Conservation (phyloP, 2,113 vertebrate species). For the Chionis minor region DNA sequence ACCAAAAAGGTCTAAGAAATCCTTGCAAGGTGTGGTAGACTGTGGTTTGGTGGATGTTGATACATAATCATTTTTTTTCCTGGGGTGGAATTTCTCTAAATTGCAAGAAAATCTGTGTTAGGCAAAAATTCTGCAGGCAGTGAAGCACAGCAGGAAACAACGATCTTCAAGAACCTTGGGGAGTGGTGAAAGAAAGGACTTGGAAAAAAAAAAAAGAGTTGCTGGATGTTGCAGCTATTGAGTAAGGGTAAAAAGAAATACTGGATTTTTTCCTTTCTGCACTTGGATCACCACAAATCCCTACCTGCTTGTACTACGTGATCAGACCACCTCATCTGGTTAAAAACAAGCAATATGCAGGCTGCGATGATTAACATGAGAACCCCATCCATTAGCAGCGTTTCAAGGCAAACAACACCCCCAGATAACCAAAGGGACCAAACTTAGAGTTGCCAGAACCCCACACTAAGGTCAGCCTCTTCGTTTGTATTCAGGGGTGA, state of each 20-base stretch:
- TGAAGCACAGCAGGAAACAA: neutral
- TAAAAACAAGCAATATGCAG: neutral
- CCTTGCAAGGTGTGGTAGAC: neutral
- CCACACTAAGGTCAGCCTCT: neutral
- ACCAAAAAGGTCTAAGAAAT: neutral
- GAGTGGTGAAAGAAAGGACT: neutral
- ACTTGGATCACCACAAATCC: neutral
- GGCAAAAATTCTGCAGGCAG: neutral
- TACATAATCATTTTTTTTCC: neutral
- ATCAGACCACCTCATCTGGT: neutral
- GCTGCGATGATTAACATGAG: neutral
- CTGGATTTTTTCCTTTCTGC: neutral
- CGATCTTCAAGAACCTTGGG: neutral
- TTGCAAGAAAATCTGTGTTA: neutral
- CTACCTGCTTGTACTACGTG: neutral
- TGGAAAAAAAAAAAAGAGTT: neutral
- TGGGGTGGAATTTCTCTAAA: neutral
- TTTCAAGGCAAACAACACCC: neutral
- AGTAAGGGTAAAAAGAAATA: neutral
- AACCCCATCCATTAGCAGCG: neutral
- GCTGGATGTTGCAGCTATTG: neutral
- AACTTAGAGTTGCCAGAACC: neutral
- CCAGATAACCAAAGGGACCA: neutral
- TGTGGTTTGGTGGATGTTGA: neutral
- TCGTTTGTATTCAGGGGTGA: fast-evolving